phyloP scores from a whole-genome alignment of 1,140 invertebrate species.

The Drosophila repletoides region DNA sequence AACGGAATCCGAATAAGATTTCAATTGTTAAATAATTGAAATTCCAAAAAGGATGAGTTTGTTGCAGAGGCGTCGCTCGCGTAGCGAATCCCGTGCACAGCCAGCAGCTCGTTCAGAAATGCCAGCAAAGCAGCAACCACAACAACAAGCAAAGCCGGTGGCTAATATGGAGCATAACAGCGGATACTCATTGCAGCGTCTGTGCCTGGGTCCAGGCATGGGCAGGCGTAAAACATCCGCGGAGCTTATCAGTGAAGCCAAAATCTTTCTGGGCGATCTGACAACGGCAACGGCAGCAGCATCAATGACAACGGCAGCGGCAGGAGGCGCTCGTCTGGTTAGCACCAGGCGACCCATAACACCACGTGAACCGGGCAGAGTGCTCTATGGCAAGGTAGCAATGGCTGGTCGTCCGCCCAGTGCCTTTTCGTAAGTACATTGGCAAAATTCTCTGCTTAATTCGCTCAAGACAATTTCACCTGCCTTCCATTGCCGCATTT shows the following conservation, averaged over 20 bases:
- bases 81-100: conserved; percentile 66
- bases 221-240: conserved; percentile 86
- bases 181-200: conserved; percentile 36
- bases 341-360: conserved; percentile 91
- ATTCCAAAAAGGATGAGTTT: conserved; percentile 51
- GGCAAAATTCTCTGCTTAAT: not conserved
- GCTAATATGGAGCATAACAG: conserved; percentile 27
- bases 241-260: conserved; percentile 91
- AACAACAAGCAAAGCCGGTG: not conserved
- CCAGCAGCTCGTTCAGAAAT: conserved; percentile 29
- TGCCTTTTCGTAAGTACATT: conserved; percentile 87
- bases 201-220: conserved; percentile 43
- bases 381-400: conserved; percentile 86
- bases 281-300: not conserved
- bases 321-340: conserved; percentile 83
- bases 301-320: conserved; percentile 40
- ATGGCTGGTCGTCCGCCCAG: conserved; percentile 88
- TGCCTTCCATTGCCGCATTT: too few relatives aligned
- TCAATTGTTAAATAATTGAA: not conserved
- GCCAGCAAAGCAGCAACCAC: conserved; percentile 11
- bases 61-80: conserved; percentile 64
- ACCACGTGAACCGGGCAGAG: conserved; percentile 88
- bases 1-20: not conserved
- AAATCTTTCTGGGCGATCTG: conserved; percentile 83
- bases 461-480: not conserved